Conservation (phyloP, 1,140 invertebrate species). For the Atta texana region DNA sequence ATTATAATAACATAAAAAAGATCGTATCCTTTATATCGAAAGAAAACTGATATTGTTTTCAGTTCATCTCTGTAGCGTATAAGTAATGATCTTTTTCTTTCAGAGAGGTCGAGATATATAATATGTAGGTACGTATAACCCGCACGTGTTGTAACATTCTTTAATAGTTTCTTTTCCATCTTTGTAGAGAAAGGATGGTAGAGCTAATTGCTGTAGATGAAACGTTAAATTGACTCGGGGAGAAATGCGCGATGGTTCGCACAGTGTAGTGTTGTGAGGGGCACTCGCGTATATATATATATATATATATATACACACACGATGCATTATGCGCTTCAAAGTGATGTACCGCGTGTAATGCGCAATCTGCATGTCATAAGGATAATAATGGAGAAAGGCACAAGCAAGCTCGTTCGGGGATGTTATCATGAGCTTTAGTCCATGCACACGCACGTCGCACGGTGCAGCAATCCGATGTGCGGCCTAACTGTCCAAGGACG, state of each 20-base stretch:
- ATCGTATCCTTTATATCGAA: background rate
- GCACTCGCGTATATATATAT: background rate
- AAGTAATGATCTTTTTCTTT: background rate
- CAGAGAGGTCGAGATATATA: background rate
- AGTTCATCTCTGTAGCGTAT: background rate
- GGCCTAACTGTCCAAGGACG: slow-evolving; percentile 55
- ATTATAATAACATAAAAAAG: background rate
- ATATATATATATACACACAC: too few relatives aligned
- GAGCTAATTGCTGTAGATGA: slow-evolving; percentile 19
- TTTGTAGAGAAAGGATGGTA: background rate
- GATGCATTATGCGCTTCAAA: slow-evolving; percentile 54
- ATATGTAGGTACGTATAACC: background rate
- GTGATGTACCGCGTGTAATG: slow-evolving; percentile 56
- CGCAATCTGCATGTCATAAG: slow-evolving; percentile 66
- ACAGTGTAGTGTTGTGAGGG: background rate
- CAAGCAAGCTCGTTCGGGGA: slow-evolving; percentile 43
- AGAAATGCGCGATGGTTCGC: background rate
- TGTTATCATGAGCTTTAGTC: slow-evolving; percentile 50
- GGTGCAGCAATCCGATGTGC: slow-evolving; percentile 9
- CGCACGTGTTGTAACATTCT: background rate
- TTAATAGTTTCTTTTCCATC: background rate
- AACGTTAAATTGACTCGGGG: slow-evolving; percentile 32
- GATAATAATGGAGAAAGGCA: slow-evolving; percentile 63
- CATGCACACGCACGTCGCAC: background rate
- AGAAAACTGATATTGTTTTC: background rate